Conservation (phyloP, 2,888 invertebrate genomes). For the Leptopilina syphax region DNA sequence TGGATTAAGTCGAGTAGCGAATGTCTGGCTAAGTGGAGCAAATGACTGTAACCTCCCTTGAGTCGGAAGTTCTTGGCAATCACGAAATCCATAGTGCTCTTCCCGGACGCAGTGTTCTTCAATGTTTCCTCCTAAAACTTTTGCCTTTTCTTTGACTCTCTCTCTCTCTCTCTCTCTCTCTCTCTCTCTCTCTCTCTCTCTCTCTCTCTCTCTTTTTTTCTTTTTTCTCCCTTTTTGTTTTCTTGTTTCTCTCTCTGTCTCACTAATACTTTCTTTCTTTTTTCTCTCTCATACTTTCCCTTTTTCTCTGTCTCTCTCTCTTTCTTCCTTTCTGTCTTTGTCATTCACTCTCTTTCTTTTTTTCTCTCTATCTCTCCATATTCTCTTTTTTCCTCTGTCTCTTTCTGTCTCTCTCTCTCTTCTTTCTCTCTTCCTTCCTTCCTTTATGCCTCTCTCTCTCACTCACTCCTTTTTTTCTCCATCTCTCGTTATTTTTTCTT, state of each 20-base stretch:
- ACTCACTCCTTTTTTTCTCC: too few species aligned
- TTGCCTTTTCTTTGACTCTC: slow-evolving; percentile 36
- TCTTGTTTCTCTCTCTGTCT: slow-evolving; percentile 12
- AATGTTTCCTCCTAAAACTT: slow-evolving; percentile 49
- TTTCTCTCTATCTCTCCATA: too few species aligned
- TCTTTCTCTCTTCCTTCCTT: too few species aligned
- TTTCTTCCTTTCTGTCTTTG: too few species aligned
- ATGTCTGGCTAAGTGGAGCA: not conserved
- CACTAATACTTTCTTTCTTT: not conserved
- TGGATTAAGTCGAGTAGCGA: slow-evolving; percentile 12
- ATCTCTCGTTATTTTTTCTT: too few species aligned
- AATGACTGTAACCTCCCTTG: slow-evolving; percentile 33
- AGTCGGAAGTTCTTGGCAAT: slow-evolving; percentile 33
- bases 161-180: slow-evolving; percentile 19
- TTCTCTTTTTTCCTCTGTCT: too few species aligned
- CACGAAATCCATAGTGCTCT: slow-evolving; percentile 41
- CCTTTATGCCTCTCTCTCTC: too few species aligned
- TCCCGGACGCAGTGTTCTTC: slow-evolving; percentile 42
- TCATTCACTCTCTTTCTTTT: too few species aligned
- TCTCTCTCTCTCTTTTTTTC: slow-evolving; percentile 18
- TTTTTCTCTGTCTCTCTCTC: too few species aligned
- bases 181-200: slow-evolving; percentile 36
- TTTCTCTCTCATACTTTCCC: too few species aligned
- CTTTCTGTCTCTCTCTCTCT: too few species aligned
- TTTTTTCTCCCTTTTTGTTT: slow-evolving; percentile 35